Conservation (phyloP, 2,113 vertebrate genomes). For the Rhipidura dahli region DNA sequence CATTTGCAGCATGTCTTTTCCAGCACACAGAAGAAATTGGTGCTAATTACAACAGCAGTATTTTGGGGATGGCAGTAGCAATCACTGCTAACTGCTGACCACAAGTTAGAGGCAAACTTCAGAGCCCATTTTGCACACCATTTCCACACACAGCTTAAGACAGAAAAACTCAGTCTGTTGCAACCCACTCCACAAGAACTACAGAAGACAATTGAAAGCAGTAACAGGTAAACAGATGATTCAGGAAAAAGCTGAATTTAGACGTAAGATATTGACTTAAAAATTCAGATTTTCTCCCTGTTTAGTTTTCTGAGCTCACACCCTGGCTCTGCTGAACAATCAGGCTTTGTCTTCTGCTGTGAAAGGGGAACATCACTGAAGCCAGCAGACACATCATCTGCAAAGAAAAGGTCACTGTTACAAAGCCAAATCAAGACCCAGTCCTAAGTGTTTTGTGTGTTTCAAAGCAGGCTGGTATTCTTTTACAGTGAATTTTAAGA, state of each 20-base stretch:
- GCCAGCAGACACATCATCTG: neutral
- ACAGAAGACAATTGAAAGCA: neutral
- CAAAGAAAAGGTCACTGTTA: neutral
- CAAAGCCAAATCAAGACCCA: neutral
- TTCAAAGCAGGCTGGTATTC: neutral
- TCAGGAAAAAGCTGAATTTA: neutral
- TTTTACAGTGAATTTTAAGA: neutral
- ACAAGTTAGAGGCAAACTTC: neutral
- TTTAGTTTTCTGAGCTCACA: neutral
- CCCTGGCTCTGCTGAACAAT: neutral
- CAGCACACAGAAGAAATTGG: neutral
- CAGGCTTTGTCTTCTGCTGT: neutral
- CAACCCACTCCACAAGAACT: neutral
- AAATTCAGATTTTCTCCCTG: neutral
- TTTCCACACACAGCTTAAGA: neutral
- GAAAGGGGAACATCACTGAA: neutral
- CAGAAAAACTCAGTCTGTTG: neutral
- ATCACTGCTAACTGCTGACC: neutral
- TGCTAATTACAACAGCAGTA: neutral
- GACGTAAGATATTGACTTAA: fast-evolving
- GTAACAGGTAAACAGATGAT: neutral
- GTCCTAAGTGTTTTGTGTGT: neutral
- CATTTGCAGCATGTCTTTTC: neutral
- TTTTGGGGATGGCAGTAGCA: neutral
- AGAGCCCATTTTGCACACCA: neutral